Conservation (phyloP, 1,140 invertebrate species). For the Lepidurus apus region DNA sequence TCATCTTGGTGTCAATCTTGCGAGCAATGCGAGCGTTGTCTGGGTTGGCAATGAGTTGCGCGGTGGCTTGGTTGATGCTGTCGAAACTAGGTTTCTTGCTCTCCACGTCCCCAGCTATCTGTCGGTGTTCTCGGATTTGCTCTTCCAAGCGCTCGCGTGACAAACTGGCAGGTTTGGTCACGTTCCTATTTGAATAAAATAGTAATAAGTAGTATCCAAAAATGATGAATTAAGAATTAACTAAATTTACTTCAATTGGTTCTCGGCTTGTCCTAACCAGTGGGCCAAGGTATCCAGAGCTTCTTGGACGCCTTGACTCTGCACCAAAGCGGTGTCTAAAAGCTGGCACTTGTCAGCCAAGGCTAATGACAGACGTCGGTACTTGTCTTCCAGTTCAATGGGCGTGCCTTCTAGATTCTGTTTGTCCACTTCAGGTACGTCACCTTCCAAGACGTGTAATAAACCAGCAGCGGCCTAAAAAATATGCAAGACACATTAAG, state of each 20-base stretch:
- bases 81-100: constrained; percentile 77
- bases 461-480: constrained; percentile 57
- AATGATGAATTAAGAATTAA: constrained; percentile 27
- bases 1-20: constrained; percentile 78
- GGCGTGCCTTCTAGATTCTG: constrained; percentile 72
- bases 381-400: constrained; percentile 66
- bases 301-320: constrained; percentile 91
- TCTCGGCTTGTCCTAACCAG: constrained; percentile 81
- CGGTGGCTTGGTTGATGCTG: constrained; percentile 67
- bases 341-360: constrained; percentile 72
- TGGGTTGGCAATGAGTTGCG: constrained; percentile 71
- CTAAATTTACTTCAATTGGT: constrained; percentile 63
- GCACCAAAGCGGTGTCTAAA: constrained; percentile 79
- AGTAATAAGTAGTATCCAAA: constrained; percentile 26
- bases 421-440: constrained; percentile 68
- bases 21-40: constrained; percentile 80
- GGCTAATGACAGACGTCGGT: constrained; percentile 63
- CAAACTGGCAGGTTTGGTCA: constrained; percentile 74
- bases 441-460: constrained; percentile 68
- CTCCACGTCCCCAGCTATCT: constrained; percentile 74
- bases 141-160: constrained; percentile 83
- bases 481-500: constrained; percentile 42
- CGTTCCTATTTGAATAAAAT: constrained; percentile 49
- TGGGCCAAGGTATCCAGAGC: constrained; percentile 74
- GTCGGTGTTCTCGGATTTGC: constrained; percentile 74